Percentiles rank a stretch among this genome's conserved stretches.
phyloP scores from a whole-genome alignment of 2,888 invertebrate species.

The Hypolimnas misippus region DNA sequence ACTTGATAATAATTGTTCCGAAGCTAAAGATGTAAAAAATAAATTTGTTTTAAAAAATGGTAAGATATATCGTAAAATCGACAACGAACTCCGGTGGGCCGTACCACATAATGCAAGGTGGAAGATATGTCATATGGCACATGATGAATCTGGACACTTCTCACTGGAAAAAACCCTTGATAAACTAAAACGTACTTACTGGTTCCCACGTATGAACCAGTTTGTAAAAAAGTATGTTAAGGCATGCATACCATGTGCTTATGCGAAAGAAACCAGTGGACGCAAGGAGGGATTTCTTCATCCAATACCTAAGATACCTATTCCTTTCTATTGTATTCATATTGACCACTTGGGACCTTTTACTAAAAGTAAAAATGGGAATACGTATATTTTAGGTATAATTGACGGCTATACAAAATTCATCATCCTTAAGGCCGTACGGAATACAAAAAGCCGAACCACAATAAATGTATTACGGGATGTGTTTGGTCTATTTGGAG shows the following conservation, averaged over 20 bases:
- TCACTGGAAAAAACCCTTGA: constrained; percentile 28
- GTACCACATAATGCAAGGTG: constrained; percentile 15
- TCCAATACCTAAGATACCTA: not conserved
- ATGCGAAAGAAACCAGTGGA: constrained; percentile 30
- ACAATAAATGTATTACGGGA: not conserved
- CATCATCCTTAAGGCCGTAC: not conserved
- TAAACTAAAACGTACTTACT: not conserved
- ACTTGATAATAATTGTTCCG: not conserved
- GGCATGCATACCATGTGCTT: constrained; percentile 36
- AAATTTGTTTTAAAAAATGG: not conserved
- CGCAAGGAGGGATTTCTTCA: not conserved
- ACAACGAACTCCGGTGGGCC: constrained; percentile 12
- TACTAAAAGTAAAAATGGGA: constrained; percentile 1
- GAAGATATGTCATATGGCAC: constrained; percentile 17
- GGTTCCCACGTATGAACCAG: constrained; percentile 13
- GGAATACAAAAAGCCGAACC: not conserved
- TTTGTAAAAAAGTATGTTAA: constrained; percentile 39
- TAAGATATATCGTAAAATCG: constrained; percentile 1
- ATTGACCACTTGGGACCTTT: constrained; percentile 5
- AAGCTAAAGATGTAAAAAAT: not conserved
- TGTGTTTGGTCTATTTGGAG: constrained; percentile 18
- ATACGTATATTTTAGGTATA: not conserved
- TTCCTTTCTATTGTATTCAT: not conserved
- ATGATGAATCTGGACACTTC: constrained; percentile 36
- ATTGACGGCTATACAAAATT: constrained; percentile 1